phyloP scores from a whole-genome alignment of 2,797 vertebrate species.

The Chaenodraco wilsoni region DNA sequence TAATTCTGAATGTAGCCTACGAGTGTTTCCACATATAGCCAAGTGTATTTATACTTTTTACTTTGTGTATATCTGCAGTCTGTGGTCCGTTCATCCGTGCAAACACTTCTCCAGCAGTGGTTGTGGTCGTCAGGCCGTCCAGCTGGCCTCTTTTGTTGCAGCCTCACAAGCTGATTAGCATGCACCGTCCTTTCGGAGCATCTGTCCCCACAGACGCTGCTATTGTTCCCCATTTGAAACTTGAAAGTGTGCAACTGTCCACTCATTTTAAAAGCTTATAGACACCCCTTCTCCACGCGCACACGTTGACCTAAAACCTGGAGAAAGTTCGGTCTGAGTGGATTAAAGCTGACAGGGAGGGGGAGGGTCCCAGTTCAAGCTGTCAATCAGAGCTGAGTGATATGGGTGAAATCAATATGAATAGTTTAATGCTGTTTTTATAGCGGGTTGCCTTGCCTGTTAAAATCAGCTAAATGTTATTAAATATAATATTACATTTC shows the following conservation, averaged over 20 bases:
- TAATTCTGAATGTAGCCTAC: not conserved
- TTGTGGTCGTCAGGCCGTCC: conserved; percentile 37
- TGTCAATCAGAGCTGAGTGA: not conserved
- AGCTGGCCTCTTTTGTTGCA: conserved; percentile 71
- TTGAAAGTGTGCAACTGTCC: conserved; percentile 51
- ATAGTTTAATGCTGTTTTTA: not conserved
- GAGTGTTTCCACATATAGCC: not conserved
- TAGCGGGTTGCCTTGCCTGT: not conserved
- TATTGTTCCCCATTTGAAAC: conserved; percentile 58
- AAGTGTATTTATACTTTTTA: not conserved
- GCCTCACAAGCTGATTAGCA: conserved; percentile 64
- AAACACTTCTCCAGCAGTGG: not conserved
- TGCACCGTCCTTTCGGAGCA: conserved; percentile 64
- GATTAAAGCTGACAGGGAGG: not conserved
- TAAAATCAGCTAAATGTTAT: not conserved
- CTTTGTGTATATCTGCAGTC: not conserved
- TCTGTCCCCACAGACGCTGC: conserved; percentile 71
- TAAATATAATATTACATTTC: not conserved
- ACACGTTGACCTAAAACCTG: conserved; percentile 9
- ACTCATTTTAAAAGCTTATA: not conserved
- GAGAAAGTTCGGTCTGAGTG: not conserved
- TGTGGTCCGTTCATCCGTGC: not conserved
- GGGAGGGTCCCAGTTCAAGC: not conserved
- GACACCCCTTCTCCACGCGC: not conserved
- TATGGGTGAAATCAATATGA: not conserved